A percentile compares a stretch with the other conserved stretches of the same genome.
Conservation (phyloP, 2,797 vertebrate species). For the Loriculus beryllinus region DNA sequence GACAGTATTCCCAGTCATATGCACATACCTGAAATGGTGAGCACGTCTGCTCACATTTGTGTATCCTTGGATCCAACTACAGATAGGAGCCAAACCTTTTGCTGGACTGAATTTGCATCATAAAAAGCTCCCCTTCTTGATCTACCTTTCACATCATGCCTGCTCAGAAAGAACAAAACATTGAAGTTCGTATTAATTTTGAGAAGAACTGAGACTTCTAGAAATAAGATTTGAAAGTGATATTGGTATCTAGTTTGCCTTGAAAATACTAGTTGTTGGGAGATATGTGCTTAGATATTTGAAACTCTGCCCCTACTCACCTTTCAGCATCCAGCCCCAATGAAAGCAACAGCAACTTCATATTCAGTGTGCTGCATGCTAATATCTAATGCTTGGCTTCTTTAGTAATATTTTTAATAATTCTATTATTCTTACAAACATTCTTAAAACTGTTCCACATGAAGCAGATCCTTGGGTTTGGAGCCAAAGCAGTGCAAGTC, state of each 20-base stretch:
- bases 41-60: not conserved
- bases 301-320: not conserved
- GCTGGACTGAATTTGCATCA: not conserved
- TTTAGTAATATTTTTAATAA: not conserved
- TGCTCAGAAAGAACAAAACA: not conserved
- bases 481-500: not conserved
- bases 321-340: not conserved
- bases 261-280: not conserved
- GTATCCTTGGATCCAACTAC: not conserved
- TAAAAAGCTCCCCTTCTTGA: not conserved
- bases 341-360: not conserved
- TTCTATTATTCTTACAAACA: not conserved
- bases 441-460: not conserved
- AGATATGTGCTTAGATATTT: not conserved
- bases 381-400: not conserved
- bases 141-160: not conserved
- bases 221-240: not conserved
- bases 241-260: not conserved
- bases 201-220: not conserved
- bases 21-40: not conserved
- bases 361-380: not conserved
- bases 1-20: not conserved
- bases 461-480: not conserved
- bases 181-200: not conserved
- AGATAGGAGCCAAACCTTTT: not conserved